phyloP scores from a whole-genome alignment of 1,140 invertebrate genomes.

The Scaptomyza graminum region DNA sequence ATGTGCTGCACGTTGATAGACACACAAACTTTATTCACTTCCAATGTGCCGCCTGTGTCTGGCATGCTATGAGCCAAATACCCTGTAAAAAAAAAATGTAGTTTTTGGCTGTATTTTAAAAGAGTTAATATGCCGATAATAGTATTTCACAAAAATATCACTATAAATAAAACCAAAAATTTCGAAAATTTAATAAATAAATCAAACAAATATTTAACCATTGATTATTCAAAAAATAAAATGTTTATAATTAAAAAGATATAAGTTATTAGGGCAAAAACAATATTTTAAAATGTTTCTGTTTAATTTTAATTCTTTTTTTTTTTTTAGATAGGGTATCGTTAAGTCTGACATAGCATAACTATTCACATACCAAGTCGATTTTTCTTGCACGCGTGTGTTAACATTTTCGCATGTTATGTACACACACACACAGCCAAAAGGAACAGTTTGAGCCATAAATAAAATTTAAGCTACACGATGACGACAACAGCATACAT shows the following conservation, averaged over 20 bases:
- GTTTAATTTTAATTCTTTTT: too few species aligned
- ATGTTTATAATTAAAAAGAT: too few species aligned
- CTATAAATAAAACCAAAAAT: too few species aligned
- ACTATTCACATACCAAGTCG: constrained; percentile 2
- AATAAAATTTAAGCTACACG: constrained; percentile 79
- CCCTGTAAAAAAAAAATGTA: constrained; percentile 3
- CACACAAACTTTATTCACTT: constrained; percentile 49
- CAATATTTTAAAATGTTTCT: too few species aligned
- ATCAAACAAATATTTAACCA: too few species aligned
- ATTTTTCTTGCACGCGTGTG: constrained; percentile 60
- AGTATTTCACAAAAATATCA: too few species aligned
- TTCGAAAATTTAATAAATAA: too few species aligned
- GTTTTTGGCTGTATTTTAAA: too few species aligned
- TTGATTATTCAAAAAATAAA: too few species aligned
- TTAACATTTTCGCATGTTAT: constrained; percentile 41
- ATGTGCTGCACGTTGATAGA: constrained; percentile 46
- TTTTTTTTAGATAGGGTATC: constrained; percentile 10
- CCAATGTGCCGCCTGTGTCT: constrained; percentile 16
- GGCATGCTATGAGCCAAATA: constrained; percentile 3
- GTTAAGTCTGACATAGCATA: background rate
- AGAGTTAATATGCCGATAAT: too few species aligned
- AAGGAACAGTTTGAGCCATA: constrained; percentile 64
- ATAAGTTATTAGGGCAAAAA: too few species aligned
- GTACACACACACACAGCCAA: constrained; percentile 16
- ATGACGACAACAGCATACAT: constrained; percentile 59